Conservation (phyloP, 2,113 vertebrate genomes). For the Cebus imitator region DNA sequence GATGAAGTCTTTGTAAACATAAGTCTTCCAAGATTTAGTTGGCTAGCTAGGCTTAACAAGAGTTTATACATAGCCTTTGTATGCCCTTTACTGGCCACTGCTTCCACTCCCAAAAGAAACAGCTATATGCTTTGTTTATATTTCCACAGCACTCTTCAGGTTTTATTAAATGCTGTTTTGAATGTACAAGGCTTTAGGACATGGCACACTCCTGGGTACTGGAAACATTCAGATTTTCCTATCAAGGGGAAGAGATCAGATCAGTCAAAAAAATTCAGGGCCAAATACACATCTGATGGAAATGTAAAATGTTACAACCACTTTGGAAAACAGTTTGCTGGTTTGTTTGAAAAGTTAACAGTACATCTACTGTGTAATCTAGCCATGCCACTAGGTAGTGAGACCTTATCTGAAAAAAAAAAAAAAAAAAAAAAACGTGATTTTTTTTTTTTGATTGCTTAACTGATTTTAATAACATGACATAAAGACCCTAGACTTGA, state of each 20-base stretch:
- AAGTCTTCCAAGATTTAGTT: neutral
- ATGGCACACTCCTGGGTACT: neutral
- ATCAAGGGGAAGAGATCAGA: neutral
- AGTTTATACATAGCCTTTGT: neutral
- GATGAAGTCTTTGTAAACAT: conserved; percentile 25
- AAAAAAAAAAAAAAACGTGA: too few relatives aligned
- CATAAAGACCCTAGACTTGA: too few relatives aligned
- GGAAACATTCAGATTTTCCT: conserved; percentile 27
- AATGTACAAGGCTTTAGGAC: neutral
- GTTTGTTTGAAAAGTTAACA: conserved; percentile 9
- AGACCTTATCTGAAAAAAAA: too few relatives aligned
- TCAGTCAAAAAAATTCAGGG: neutral
- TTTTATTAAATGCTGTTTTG: neutral
- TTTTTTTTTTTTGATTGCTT: too few relatives aligned
- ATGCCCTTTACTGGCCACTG: neutral
- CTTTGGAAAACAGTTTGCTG: neutral
- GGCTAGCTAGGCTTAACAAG: neutral
- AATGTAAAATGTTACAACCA: neutral
- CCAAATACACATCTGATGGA: neutral
- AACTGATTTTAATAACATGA: too few relatives aligned
- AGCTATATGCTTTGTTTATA: neutral
- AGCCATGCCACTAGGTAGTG: neutral
- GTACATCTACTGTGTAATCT: neutral
- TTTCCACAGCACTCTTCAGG: neutral
- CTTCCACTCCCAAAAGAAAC: conserved; percentile 1